Evolutionary conservation across 1,140 invertebrate species (phyloP), one percentile per base, ranked within the genome.

Genomic region (Heliconius himera): DNA sequence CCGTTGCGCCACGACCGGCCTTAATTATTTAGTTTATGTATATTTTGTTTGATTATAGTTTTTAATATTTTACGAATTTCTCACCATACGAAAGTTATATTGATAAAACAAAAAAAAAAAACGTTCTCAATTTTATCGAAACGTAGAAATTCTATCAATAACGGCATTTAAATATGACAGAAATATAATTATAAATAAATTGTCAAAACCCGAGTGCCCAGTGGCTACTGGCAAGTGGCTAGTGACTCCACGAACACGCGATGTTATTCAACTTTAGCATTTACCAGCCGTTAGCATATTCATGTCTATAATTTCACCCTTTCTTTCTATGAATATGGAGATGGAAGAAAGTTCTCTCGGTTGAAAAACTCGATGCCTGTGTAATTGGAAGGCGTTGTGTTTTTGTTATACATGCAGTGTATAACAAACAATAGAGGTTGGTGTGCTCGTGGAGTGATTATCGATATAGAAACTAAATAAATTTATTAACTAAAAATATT

Each of bases 201-300:
- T 66, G 60, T 66, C 60, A 29, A 66, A 66, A 66, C 20, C 60
- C 60, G 60, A 22, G 22, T 13, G 26, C 0, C 29, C 29, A 72
- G 22, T 49, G 36, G 72, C 73, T 29, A 41, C 46, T 36, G 3
- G 36, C 71, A 22, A 60, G 78, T 46, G 49, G 18, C 26, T 46
- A 71, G 16, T 49, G 36, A 51, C 72, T 46, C 56, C 22, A 33
- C 33, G 54, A 56, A 60, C 60, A 66, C 76, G 76, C 76, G 66
- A 83, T 90, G 91, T 90, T 90, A 88, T 93, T 92, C 90, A 92
- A 91, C 92, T 93, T 90, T 93, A 91, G 80, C 92, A 93, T 93
- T 93, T 92, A 91, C 82, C 84, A 84, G 81, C 87, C 79, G 87
- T 87, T 90, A 87, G 86, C 90, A 92, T 92, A 92, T 91, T 90